Conservation (phyloP, 2,888 invertebrate genomes). For the Heliconius hortense region DNA sequence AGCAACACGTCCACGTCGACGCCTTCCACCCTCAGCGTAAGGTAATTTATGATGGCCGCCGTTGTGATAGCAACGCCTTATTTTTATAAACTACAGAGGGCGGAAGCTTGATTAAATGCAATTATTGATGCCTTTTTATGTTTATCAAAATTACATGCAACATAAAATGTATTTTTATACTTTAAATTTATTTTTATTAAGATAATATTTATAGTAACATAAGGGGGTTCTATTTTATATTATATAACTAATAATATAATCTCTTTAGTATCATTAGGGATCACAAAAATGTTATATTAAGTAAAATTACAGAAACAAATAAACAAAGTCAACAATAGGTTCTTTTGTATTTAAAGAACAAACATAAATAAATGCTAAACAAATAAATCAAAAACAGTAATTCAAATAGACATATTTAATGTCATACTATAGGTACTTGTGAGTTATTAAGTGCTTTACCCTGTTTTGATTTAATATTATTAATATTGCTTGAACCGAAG, state of each 20-base stretch:
- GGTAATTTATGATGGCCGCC: too few relatives aligned
- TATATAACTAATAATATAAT: not conserved
- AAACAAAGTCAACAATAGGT: not conserved
- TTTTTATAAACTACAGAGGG: too few relatives aligned
- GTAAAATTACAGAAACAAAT: not conserved
- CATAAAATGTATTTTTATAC: not conserved
- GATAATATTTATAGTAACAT: not conserved
- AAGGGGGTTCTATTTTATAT: not conserved
- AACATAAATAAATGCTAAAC: not conserved
- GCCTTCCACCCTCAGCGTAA: too few relatives aligned
- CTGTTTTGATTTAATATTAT: constrained; percentile 2
- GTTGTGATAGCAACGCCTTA: too few relatives aligned
- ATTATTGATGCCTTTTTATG: too few relatives aligned
- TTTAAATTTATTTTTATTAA: not conserved
- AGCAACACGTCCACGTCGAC: too few relatives aligned
- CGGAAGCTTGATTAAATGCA: too few relatives aligned
- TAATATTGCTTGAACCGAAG: not conserved
- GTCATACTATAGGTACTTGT: not conserved
- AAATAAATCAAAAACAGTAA: not conserved
- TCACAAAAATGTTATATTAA: not conserved
- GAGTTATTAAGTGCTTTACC: not conserved
- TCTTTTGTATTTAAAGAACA: not conserved
- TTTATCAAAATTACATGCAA: too few relatives aligned
- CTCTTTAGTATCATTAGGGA: not conserved
- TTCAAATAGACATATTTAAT: not conserved